phyloP scores from a whole-genome alignment of 2,888 invertebrate species.

The Phrixothrix hirtus region DNA sequence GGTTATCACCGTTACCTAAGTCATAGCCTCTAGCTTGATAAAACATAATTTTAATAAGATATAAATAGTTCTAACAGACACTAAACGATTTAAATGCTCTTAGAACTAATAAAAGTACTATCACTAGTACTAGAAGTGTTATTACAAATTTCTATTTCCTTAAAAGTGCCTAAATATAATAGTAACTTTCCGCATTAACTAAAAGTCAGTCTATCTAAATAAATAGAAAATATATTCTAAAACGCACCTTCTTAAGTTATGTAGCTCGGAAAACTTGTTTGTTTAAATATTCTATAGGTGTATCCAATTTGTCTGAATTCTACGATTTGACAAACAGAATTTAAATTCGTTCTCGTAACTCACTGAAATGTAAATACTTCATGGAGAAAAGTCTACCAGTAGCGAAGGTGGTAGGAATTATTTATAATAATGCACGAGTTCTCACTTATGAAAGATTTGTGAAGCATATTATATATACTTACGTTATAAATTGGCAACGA shows the following conservation, averaged over 20 bases:
- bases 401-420: conserved; percentile 42
- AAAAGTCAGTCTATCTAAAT: not conserved
- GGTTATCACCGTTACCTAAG: no score
- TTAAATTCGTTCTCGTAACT: conserved; percentile 41
- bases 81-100: no score
- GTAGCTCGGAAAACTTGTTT: conserved; percentile 28
- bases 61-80: no score
- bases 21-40: no score
- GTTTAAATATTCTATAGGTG: conserved; percentile 31
- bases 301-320: conserved; percentile 34
- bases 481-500: not conserved
- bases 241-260: conserved; percentile 14
- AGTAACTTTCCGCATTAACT: not conserved
- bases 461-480: not conserved
- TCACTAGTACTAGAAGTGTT: no score
- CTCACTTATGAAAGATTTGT: conserved; percentile 23
- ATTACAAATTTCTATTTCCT: no score
- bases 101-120: no score
- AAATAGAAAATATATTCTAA: not conserved
- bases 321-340: conserved; percentile 47
- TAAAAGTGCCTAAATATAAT: no score
- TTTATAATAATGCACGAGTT: conserved; percentile 46
- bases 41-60: no score
- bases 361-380: conserved; percentile 47
- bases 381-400: conserved; percentile 44